Base-by-base conservation (phyloP, 2,888 invertebrate genomes). In the Mythimna lalbum region DNA sequence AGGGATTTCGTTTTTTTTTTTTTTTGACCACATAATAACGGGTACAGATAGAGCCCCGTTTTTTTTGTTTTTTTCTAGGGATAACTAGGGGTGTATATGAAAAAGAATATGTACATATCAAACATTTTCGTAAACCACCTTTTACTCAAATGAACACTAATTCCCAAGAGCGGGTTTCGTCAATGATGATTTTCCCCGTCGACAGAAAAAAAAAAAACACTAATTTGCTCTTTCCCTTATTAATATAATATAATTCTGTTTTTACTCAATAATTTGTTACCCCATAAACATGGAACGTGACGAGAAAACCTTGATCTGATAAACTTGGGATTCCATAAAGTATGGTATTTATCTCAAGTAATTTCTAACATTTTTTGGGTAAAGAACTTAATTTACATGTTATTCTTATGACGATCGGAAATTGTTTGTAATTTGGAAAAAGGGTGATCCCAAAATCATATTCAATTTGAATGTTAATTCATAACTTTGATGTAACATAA, bases 201-300 rank as follows among this genome's bases (percentile, higher is more conserved):
- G n/a, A n/a, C n/a, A n/a, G n/a, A n/a, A n/a, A n/a, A n/a, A n/a
- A n/a, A 57, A 50, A 7, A 12, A 59, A 36, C 17, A 67, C 60
- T 33, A 63, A 80, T 75, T 76, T 55, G 4, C 49, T 33, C 31
- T 60, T 66, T 33, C 21, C 50, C 43, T 17, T 19, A 43, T 43
- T 36, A 69, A 80, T 76, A 74, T 63, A 82, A 69, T 82, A 73
- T 60, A 82, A 82, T 82, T 71, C 80, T 60, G 65, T 82, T 69
- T 82, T 67, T 52, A 74, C 69, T 27, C 49, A 27, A 69, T 69
- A 82, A 82, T 78, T 82, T 76, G 80, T 72, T 69, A 73, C 65
- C 55, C 66, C 68, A 72, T 82, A 78, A 82, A 80, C 68, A 71
- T 43, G 5, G 73, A 14, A 82, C 82, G 82, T 82, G 82, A 72